Base-by-base conservation (phyloP, 2,113 vertebrate species). In the Catharus minimus region DNA sequence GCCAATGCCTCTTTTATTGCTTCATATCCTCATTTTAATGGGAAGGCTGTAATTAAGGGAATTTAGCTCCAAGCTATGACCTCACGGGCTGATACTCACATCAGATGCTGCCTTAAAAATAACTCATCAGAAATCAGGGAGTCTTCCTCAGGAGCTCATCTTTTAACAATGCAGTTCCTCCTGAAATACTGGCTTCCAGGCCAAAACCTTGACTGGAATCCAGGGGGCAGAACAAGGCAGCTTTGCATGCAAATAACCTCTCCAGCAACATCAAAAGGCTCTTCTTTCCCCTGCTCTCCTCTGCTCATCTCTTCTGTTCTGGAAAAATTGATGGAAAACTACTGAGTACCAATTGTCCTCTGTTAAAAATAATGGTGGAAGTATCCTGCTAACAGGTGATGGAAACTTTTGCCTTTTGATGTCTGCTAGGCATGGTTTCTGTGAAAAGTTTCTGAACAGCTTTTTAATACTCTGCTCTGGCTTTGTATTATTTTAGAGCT, bases 181-280 rank as follows among this genome's bases (percentile, higher is more conserved):
- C 57, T 94, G 97, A 97, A 97, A 96, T 96, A 96, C 97, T 87
- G 89, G 97, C 97, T 98, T 93, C 61, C 61, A 32, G 68, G 46
- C 44, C 13, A 38, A 81, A 86, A 46, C 33, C 55, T 85, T 90
- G 75, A 83, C 58, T 95, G 85, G 91, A 96, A 97, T 96, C 87
- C 78, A 90, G 78, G 72, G 68, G 10, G 27, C 65, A 94, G 79
- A 95, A 69, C 73, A 95, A 93, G 73, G 69, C 65, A 77, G 21
- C 62, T 83, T 93, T 89, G 52, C 77, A 82, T 86, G 66, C 73
- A 87, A 95, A 93, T 82, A 91, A 82, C 33, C 30, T 77, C 89
- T 88, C 78, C 53, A 90, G 80, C 75, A 89, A 71, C 74, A 84
- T 91, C 74, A 82, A 56, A 92, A 73, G 56, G 22, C n/a, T 82